Evolutionary conservation across 37 sponge, comb jelly and placozoan species (phyloP).

Genomic region (Chondrosia reniformis): DNA sequence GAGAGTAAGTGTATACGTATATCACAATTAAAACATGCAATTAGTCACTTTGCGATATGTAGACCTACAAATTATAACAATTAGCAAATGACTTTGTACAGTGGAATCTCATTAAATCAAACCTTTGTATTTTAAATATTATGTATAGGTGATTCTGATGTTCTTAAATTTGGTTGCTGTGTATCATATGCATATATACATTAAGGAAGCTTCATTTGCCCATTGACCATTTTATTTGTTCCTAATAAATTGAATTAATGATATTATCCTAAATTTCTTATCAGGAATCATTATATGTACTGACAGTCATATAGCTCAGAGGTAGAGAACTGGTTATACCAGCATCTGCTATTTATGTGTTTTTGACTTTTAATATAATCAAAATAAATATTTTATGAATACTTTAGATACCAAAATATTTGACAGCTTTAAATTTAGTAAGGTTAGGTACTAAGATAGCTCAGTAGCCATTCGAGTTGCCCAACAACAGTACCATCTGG

Average conservation of each 20-base stretch:
- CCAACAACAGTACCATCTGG: no score
- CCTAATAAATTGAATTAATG: background rate
- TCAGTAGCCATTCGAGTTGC: no score
- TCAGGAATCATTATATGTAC: background rate
- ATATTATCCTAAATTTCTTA: background rate
- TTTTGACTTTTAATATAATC: background rate
- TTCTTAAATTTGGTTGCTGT: background rate
- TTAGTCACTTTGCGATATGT: no score
- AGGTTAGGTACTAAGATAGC: no score
- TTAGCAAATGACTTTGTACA: no score
- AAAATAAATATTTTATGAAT: background rate
- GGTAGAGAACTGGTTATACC: background rate
- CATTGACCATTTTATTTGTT: no score
- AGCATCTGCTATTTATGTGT: background rate
- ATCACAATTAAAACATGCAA: no score
- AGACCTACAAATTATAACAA: no score
- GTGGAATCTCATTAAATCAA: background rate
- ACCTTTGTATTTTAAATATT: background rate
- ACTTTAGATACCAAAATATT: no score
- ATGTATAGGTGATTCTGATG: background rate
- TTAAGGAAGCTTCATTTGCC: no score
- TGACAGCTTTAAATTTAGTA: no score
- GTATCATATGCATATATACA: background rate
- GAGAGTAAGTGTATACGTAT: constrained; percentile 44
- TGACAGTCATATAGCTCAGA: background rate